Percentiles rank a stretch among this genome's conserved stretches.
These are phyloP conservation scores for Drosophila anomelani DNA, from an alignment of 2,888 invertebrate genomes.

Conservation along the genomic window DNA sequence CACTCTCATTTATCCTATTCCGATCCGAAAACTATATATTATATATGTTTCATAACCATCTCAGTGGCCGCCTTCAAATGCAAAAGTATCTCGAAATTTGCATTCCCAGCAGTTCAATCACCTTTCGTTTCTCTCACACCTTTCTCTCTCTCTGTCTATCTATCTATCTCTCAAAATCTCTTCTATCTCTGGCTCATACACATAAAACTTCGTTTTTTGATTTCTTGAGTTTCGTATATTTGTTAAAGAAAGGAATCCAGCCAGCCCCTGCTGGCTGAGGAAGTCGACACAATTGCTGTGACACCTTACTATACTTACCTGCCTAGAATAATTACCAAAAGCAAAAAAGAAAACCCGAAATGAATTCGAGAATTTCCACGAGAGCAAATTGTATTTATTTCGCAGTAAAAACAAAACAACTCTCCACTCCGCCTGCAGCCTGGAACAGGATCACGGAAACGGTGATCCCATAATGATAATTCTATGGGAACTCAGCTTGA, in stretches of 20 bases:
- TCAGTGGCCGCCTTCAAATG: constrained; percentile 57
- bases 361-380: constrained; percentile 57
- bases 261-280: constrained; percentile 27
- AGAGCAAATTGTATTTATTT: constrained; percentile 73
- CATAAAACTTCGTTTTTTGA: constrained; percentile 62
- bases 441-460: constrained; percentile 33
- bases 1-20: constrained; percentile 29
- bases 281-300: constrained; percentile 69
- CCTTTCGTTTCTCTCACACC: constrained; percentile 67
- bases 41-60: constrained; percentile 31
- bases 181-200: constrained; percentile 44
- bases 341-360: constrained; percentile 29
- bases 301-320: constrained; percentile 79
- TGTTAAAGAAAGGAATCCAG: constrained; percentile 32
- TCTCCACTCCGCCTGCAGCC: constrained; percentile 34
- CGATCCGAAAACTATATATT: constrained; percentile 29
- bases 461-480: too few species aligned
- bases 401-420: constrained; percentile 29
- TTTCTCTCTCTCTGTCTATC: constrained; percentile 17
- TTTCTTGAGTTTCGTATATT: constrained; percentile 27
- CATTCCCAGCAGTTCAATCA: constrained; percentile 76
- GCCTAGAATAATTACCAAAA: constrained; percentile 41
- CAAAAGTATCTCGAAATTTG: constrained; percentile 66
- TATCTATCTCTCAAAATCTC: constrained; percentile 13
- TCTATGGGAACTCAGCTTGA: constrained; percentile 4